Conservation (phyloP, 1,140 invertebrate genomes). For the Trichonephila clavata region DNA sequence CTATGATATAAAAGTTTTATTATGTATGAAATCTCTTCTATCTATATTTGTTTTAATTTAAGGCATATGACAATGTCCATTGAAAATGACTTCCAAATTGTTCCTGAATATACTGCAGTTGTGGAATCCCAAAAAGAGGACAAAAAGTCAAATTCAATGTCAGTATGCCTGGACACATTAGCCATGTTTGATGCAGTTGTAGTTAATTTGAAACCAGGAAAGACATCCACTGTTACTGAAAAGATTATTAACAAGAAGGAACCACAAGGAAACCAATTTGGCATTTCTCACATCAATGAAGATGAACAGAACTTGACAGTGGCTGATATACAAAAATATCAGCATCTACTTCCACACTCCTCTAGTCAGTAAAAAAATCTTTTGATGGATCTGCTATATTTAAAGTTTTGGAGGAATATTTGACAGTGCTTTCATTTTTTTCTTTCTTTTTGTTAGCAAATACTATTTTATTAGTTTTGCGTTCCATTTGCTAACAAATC, state of each 20-base stretch:
- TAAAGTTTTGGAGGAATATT: no score
- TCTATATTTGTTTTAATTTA: conserved; percentile 3
- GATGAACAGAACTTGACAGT: conserved; percentile 78
- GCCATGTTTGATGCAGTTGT: neutral
- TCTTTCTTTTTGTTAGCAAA: no score
- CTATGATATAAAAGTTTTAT: no score
- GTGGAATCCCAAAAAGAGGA: neutral
- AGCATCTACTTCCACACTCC: conserved; percentile 66
- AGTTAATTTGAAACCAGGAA: neutral
- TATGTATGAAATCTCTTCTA: neutral
- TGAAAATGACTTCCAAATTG: conserved; percentile 58
- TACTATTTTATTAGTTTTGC: no score
- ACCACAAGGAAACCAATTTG: neutral
- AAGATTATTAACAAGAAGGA: neutral
- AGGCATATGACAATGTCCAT: conserved; percentile 18
- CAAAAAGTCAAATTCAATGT: neutral
- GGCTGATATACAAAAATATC: conserved; percentile 72
- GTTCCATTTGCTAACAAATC: no score
- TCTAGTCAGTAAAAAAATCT: conserved; percentile 17
- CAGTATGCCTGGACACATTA: neutral
- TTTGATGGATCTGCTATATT: no score
- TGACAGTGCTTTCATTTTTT: no score
- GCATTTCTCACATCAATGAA: conserved; percentile 77
- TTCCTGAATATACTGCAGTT: conserved; percentile 9
- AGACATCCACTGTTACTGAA: neutral